Evolutionary conservation across 2,888 invertebrate genomes (phyloP), one percentile per base, ranked within the genome.

Genomic region (Sisyra terminalis): DNA sequence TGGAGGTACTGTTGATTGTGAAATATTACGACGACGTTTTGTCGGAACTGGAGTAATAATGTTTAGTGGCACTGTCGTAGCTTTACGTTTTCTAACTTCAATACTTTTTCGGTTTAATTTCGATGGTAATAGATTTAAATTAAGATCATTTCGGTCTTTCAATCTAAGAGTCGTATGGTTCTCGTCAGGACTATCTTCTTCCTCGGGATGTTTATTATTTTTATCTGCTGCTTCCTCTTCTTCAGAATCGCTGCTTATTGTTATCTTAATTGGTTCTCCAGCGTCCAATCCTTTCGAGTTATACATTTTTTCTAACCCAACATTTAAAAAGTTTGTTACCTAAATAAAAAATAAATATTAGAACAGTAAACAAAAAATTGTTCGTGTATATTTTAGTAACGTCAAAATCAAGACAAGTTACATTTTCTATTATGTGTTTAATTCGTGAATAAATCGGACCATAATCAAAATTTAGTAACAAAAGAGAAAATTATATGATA

Each of bases 201-300:
- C 73, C 49, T 73, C 73, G 37, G 75, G 68, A 51, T 81, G 81
- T 53, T 79, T 82, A 56, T 80, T 84, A 55, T 82, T 83, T 49
- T 85, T 85, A 54, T 84, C 83, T 52, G 86, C 75, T 42, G 83
- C 60, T 56, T 85, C 84, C 51, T 75, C 72, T 52, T 78, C 77
- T 10, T 75, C 59, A 45, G 61, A 62, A 11, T 57, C 58, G 50
- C 58, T 58, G 43, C 55, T 52, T 44, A 51, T 53, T 34, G 50
- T 48, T 3, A 52, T 50, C 3, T 55, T 49, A 39, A 59, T 65
- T 39, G 62, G 45, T 42, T 37, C 37, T 17, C 16, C 10, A 3
- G 7, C 7, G 16, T 16, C 8, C 7, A 37, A 8, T 17, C 11
- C 11, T 11, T 37, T 37, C 9, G 52, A 50, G 18, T 50, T 65